Conservation (phyloP, 2,888 invertebrate species). For the Capitulum mitella region DNA sequence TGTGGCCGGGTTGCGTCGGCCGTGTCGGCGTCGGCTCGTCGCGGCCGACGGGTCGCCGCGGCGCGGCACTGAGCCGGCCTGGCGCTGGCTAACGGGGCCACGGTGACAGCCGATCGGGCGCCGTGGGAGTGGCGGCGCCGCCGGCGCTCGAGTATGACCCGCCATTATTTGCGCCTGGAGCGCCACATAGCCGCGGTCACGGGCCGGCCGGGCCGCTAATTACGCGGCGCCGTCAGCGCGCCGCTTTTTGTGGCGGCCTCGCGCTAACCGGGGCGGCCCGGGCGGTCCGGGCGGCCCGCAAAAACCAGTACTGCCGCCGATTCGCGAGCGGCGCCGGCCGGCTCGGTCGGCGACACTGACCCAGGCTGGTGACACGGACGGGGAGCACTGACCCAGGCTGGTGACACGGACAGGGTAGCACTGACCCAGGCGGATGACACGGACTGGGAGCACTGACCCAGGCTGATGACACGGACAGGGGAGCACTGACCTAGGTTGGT, state of each 20-base stretch:
- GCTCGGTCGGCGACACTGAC: neutral
- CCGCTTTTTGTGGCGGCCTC: neutral
- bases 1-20: neutral
- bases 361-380: no score
- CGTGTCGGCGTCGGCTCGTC: neutral
- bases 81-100: neutral
- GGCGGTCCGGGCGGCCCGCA: neutral
- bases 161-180: slow-evolving; percentile 20
- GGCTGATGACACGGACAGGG: no score
- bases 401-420: no score
- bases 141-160: neutral
- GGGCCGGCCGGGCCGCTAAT: neutral
- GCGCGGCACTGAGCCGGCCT: neutral
- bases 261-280: slow-evolving; percentile 18
- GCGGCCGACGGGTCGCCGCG: neutral
- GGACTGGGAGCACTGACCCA: no score
- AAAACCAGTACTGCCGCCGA: neutral
- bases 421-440: no score
- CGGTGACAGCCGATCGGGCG: neutral
- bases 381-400: no score
- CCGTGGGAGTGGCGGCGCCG: neutral
- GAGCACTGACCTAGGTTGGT: no score
- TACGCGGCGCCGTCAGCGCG: neutral
- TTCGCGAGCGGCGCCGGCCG: slow-evolving; percentile 4
- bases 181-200: slow-evolving; percentile 11